phyloP scores from a whole-genome alignment of 2,888 invertebrate genomes.

The Drosophila cracens region DNA sequence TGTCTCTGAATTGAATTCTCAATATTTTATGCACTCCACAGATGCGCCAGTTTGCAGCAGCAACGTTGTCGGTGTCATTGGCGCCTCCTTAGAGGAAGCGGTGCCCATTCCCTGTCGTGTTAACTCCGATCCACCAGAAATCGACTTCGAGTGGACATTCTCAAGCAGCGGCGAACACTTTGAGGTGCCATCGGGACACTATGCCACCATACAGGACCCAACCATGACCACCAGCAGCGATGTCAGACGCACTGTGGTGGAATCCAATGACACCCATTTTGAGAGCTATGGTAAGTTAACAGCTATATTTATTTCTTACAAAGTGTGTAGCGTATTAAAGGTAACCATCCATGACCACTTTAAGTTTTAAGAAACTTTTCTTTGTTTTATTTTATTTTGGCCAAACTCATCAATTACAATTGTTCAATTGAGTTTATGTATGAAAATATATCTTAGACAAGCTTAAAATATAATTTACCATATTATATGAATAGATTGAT shows the following conservation, averaged over 20 bases:
- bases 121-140: slow-evolving; percentile 93
- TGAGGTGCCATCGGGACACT: slow-evolving; percentile 89
- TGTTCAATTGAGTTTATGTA: background rate
- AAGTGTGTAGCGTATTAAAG: background rate
- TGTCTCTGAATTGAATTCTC: slow-evolving; percentile 10
- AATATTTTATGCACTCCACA: slow-evolving; percentile 83
- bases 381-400: background rate
- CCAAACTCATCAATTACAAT: background rate
- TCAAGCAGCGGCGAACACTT: slow-evolving; percentile 95
- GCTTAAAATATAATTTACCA: background rate
- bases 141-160: slow-evolving; percentile 95
- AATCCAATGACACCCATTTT: slow-evolving; percentile 84
- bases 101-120: slow-evolving; percentile 93
- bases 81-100: slow-evolving; percentile 93
- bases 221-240: slow-evolving; percentile 85
- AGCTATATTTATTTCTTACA: background rate
- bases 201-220: slow-evolving; percentile 87
- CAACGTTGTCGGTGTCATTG: slow-evolving; percentile 91
- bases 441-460: background rate
- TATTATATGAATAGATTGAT: background rate
- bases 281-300: slow-evolving; percentile 84
- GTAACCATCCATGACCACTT: background rate
- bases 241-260: slow-evolving; percentile 84
- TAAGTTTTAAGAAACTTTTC: background rate
- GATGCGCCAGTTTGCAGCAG: slow-evolving; percentile 93